These are phyloP conservation scores for Pocota personata DNA, from an alignment of 2,888 invertebrate species.

Conservation along the genomic window DNA sequence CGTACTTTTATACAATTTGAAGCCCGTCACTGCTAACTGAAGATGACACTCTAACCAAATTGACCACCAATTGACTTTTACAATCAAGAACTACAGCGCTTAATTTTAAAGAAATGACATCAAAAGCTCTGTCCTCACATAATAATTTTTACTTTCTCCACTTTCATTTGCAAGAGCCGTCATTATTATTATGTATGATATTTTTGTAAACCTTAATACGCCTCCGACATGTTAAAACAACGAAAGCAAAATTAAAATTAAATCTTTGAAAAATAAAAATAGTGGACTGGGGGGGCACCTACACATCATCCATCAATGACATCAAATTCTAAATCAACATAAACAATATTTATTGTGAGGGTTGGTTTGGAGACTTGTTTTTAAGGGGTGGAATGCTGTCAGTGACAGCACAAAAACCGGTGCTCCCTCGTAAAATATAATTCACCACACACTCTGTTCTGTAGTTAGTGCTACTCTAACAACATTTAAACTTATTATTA, in stretches of 20 bases:
- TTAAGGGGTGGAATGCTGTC: background rate
- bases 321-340: background rate
- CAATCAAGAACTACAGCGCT: background rate
- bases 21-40: background rate
- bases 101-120: background rate
- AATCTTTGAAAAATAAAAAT: constrained; percentile 4
- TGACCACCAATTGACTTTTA: background rate
- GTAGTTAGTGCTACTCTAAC: background rate
- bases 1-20: background rate
- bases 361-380: background rate
- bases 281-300: background rate
- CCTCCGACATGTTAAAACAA: constrained; percentile 2
- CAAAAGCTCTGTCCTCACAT: background rate
- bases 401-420: background rate
- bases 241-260: background rate
- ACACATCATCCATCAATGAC: background rate
- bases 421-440: background rate
- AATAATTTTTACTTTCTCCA: constrained; percentile 21
- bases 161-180: constrained; percentile 6
- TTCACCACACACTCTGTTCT: background rate
- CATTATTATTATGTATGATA: background rate
- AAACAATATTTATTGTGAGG: background rate
- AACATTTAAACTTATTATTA: background rate
- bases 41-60: background rate
- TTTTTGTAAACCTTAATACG: background rate